Conservation (phyloP, 2,113 vertebrate genomes). For the Heterotilapia buettikoferi region DNA sequence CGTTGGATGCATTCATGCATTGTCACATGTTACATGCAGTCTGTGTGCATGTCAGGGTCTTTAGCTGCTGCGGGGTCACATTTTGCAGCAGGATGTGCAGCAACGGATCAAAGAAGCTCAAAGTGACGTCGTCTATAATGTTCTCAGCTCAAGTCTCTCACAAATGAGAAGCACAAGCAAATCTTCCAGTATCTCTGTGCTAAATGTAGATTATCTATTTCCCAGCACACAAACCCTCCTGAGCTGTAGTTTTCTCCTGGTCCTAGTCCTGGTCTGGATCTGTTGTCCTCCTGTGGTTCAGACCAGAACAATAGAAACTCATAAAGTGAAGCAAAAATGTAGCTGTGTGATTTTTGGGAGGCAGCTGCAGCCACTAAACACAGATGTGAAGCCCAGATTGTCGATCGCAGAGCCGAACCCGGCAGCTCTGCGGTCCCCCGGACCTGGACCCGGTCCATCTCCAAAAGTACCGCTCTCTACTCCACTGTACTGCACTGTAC, state of each 20-base stretch:
- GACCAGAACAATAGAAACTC: not conserved
- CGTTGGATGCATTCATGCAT: not conserved
- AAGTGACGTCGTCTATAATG: not conserved
- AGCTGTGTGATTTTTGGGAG: not conserved
- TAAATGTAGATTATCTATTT: not conserved
- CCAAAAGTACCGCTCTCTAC: fast-evolving
- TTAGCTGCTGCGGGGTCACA: not conserved
- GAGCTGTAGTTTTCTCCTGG: not conserved
- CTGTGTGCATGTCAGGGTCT: not conserved
- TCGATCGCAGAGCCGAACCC: not conserved
- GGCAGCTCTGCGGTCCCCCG: not conserved
- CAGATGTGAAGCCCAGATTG: not conserved
- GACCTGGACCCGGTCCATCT: not conserved
- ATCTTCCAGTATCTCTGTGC: not conserved
- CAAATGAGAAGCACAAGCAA: fast-evolving
- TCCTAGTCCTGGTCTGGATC: not conserved
- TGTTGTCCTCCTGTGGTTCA: not conserved
- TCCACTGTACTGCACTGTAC: not conserved
- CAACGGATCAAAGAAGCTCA: fast-evolving
- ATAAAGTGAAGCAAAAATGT: not conserved
- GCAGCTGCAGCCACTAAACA: not conserved
- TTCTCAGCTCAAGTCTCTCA: not conserved
- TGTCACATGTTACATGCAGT: not conserved
- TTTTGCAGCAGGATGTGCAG: not conserved
- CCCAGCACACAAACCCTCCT: not conserved